A percentile compares a stretch with the other conserved stretches of the same genome.
Conservation (phyloP, 1,140 invertebrate species). For the Drosophila nannoptera region DNA sequence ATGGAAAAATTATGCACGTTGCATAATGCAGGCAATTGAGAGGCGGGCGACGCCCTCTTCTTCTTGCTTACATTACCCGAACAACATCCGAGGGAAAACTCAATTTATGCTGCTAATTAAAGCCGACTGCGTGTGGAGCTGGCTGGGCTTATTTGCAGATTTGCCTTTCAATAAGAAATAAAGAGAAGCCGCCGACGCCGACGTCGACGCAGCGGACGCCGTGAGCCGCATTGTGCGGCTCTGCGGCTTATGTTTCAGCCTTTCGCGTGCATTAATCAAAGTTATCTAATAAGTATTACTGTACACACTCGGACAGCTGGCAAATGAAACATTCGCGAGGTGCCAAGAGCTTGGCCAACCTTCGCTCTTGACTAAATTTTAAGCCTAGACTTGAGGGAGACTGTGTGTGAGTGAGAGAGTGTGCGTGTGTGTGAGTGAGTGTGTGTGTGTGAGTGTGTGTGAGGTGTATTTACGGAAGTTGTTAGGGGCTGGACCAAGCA, state of each 20-base stretch:
- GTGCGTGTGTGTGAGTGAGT: slow-evolving; percentile 29
- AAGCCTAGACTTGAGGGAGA: slow-evolving; percentile 46
- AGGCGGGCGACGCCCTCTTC: slow-evolving; percentile 46
- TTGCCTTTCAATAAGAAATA: slow-evolving; percentile 47
- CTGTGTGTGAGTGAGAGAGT: slow-evolving; percentile 16
- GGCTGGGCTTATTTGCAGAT: slow-evolving; percentile 62
- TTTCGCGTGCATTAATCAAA: slow-evolving; percentile 60
- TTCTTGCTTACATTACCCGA: slow-evolving; percentile 38
- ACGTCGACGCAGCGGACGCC: not conserved
- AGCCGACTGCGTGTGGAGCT: slow-evolving; percentile 47
- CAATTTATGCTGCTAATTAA: slow-evolving; percentile 55
- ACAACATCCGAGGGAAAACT: slow-evolving; percentile 28
- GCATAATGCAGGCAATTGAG: slow-evolving; percentile 62
- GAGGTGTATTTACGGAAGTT: slow-evolving; percentile 61
- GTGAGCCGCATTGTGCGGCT: slow-evolving; percentile 32
- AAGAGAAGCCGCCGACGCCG: not conserved
- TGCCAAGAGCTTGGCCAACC: slow-evolving; percentile 50
- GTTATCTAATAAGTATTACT: slow-evolving; percentile 63
- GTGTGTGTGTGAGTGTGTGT: slow-evolving; percentile 25
- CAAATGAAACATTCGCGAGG: slow-evolving; percentile 61
- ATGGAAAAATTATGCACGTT: slow-evolving; percentile 44
- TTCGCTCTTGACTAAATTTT: slow-evolving; percentile 73
- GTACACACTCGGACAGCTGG: not conserved
- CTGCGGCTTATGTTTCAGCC: slow-evolving; percentile 43
- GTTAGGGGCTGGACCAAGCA: slow-evolving; percentile 42